Conservation (phyloP, 2,888 invertebrate species). For the Erebia epiphron region DNA sequence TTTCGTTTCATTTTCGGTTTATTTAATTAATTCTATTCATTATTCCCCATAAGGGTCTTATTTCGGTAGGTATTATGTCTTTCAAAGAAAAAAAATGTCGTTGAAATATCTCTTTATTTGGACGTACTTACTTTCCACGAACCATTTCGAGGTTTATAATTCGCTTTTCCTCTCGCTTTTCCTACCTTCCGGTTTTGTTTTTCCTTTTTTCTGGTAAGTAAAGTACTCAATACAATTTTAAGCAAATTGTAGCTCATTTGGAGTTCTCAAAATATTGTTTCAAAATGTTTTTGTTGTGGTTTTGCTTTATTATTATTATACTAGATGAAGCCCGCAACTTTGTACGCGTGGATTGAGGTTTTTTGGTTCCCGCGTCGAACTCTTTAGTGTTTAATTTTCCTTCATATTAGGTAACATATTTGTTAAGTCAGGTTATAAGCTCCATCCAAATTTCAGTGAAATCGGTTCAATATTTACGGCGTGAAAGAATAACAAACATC, state of each 20-base stretch:
- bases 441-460: too few species aligned
- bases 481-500: too few species aligned
- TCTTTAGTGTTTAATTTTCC: too few species aligned
- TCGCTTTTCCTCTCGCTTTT: constrained; percentile 5
- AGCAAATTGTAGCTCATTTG: background rate
- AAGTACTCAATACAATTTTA: background rate
- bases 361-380: too few species aligned
- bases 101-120: constrained; percentile 12
- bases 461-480: too few species aligned
- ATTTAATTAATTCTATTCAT: constrained; percentile 18
- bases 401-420: too few species aligned
- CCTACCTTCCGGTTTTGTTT: constrained; percentile 1
- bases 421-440: too few species aligned
- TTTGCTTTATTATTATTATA: too few species aligned
- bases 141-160: constrained; percentile 19
- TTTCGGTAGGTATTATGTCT: constrained; percentile 3
- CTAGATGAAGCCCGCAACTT: too few species aligned
- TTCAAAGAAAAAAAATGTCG: constrained; percentile 10
- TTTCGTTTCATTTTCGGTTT: constrained; percentile 9
- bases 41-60: constrained; percentile 9
- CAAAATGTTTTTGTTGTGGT: background rate
- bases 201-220: background rate
- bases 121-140: constrained; percentile 6
- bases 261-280: background rate
- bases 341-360: too few species aligned